These are phyloP conservation scores for Acyrthosiphon pisum DNA, from an alignment of 1,140 invertebrate species.

Conservation along the genomic window DNA sequence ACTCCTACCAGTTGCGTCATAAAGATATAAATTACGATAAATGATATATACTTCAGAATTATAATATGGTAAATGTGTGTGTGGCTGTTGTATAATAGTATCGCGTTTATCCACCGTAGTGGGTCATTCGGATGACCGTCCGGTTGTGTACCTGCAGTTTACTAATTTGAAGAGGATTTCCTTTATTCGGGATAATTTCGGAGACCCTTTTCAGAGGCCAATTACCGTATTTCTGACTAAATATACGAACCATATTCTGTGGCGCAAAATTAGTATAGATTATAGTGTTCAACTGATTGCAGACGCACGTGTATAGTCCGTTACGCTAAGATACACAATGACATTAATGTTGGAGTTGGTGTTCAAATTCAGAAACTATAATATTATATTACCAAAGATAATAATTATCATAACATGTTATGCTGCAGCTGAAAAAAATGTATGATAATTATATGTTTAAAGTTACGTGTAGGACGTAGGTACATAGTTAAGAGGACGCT, in stretches of 20 bases:
- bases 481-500: too few species aligned
- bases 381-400: not conserved
- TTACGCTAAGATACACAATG: not conserved
- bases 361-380: not conserved
- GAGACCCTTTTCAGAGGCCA: not conserved
- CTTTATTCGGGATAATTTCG: not conserved
- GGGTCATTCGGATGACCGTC: not conserved
- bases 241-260: not conserved
- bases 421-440: too few species aligned
- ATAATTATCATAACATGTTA: too few species aligned
- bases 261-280: not conserved
- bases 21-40: constrained; percentile 17
- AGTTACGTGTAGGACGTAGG: not conserved
- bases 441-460: not conserved
- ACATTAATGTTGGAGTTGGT: not conserved
- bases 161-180: not conserved
- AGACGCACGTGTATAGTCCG: not conserved
- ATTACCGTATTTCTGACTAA: not conserved
- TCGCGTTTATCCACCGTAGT: not conserved
- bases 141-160: not conserved
- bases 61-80: not conserved
- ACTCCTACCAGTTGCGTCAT: not conserved
- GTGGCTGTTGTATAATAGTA: not conserved
- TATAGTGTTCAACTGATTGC: not conserved
- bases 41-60: not conserved